Evolutionary conservation across 2,888 invertebrate species (phyloP), one percentile per base, ranked within the genome.

Genomic region (Ectropis crepuscularia): DNA sequence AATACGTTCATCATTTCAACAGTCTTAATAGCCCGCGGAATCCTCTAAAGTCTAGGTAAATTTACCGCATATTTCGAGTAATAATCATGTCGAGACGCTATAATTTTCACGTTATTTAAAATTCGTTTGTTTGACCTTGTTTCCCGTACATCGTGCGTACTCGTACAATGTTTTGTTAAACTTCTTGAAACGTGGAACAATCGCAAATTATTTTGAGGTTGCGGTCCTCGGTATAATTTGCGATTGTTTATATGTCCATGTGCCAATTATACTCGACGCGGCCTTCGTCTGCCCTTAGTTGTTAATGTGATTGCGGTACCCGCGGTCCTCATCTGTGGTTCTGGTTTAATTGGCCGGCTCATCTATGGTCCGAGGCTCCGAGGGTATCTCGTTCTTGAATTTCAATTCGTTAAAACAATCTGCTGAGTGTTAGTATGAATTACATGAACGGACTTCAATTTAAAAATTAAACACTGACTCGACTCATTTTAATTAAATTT

Each of bases 141-240:
- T 79, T 28, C 76, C 73, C 78, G 71, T 69, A 77, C 74, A 69
- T 74, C 63, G 72, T 74, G 74, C 55, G 59, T 65, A 46, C 53
- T 43, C 45, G 64, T 78, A 76, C 82, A 82, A 79, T 83, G 85
- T 87, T 85, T 84, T 81, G 80, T 78, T 81, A 76, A 79, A 80
- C 77, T 73, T 76, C 80, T 80, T 72, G 73, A 77, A 83, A 80
- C 81, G 78, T 80, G 76, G 74, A 85, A 84, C 80, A 86, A 84
- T 83, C 77, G 80, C 80, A 77, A 81, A 86, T 85, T 82, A 84
- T 83, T 85, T 84, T 78, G 77, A 79, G 78, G 78, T 78, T 74
- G 76, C 77, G 75, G 64, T 83, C 64, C 57, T 65, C 64, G 45
- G 48, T 48, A 57, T 61, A 49, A 65, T 65, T 60, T 53, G 55